phyloP scores from a whole-genome alignment of 1,140 invertebrate genomes.

The Drosophila albomicans region DNA sequence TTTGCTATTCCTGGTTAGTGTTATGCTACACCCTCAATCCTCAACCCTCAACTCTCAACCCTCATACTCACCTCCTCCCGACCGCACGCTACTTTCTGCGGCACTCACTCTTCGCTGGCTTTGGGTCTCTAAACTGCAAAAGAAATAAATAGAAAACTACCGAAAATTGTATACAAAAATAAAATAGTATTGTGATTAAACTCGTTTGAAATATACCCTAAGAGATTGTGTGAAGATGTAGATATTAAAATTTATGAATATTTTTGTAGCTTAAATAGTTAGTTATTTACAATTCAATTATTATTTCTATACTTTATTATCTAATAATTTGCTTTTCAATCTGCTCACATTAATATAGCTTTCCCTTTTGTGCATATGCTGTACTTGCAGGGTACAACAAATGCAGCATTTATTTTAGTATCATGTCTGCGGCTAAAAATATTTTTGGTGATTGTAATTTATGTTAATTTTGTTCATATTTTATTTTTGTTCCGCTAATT shows the following conservation, averaged over 20 bases:
- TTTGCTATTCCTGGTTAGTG: conserved; percentile 18
- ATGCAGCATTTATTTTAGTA: conserved; percentile 69
- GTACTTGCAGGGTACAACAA: conserved; percentile 26
- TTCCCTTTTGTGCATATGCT: not conserved
- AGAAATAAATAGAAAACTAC: conserved; percentile 13
- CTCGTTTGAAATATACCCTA: not conserved
- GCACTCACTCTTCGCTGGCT: not conserved
- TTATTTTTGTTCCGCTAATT: conserved; percentile 46
- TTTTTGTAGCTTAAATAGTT: not conserved
- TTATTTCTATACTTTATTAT: no score
- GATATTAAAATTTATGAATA: not conserved
- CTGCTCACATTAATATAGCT: no score
- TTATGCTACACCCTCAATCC: conserved; percentile 13
- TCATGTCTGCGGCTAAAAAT: conserved; percentile 63
- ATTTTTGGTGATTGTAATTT: conserved; percentile 72
- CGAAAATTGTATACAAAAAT: conserved; percentile 16
- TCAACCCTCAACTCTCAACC: not conserved
- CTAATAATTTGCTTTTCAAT: no score
- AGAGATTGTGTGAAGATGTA: no score
- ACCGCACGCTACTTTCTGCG: no score
- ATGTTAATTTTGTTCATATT: conserved; percentile 60
- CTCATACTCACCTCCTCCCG: no score
- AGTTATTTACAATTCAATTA: no score
- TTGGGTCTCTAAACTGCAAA: conserved; percentile 24
- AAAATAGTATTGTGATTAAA: not conserved